Evolutionary conservation across 35 echinoderm and acorn worm species (phyloP), one percentile per base, ranked within the genome.

Genomic region (Hemicentrotus pulcherrimus): DNA sequence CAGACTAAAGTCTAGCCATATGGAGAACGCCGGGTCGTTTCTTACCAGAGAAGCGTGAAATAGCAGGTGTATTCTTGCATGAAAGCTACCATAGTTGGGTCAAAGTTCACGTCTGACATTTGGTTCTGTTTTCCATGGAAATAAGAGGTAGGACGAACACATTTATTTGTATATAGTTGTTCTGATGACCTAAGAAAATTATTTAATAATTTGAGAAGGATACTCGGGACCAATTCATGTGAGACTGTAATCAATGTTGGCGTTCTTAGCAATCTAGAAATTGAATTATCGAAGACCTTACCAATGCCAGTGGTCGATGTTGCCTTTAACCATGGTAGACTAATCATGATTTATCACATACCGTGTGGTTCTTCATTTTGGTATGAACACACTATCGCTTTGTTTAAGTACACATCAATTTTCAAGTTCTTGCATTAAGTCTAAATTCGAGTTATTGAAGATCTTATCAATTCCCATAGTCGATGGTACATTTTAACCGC

Each of bases 1-100:
- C 6, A 78, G 65, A 78, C 65, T 78, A 78, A 78, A 78, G 9
- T n/a, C 5, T 78, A 4, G 7, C 65, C 65, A 78, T 28, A 22
- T 78, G 65, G 65, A 78, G 65, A n/a, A 78, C 65, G 6, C 22
- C 28, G 65, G 65, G 65, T 78, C 28, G 65, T 28, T 78, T n/a
- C 65, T 7, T 78, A 78, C 65, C 65, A 78, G 22, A n/a, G 65
- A 78, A 78, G 65, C 65, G 65, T 78, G 65, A 78, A 78, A 78
- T 78, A 78, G 65, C 65, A 78, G 65, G 65, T 78, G 65, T 78
- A 78, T 78, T 78, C 65, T 78, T 78, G 65, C 65, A 78, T 78
- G 65, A 78, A 78, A 78, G 65, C 65, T 78, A n/a, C 65, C 65
- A 78, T 55, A 55, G 24, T 30, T 22, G 24, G 65, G 65, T 78